phyloP scores from a whole-genome alignment of 2,113 vertebrate species.

The Sminthopsis crassicaudata region DNA sequence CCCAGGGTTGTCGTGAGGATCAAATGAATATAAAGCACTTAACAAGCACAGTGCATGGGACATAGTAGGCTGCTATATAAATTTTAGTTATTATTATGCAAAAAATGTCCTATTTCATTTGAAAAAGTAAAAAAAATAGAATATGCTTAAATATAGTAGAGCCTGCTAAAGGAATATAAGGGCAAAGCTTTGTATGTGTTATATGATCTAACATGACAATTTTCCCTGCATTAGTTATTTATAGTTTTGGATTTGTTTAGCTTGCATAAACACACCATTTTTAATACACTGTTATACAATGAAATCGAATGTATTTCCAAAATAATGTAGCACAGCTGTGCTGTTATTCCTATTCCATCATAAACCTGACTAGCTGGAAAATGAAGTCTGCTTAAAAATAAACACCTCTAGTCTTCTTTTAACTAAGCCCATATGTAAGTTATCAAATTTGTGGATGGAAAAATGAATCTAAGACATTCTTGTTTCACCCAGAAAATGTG shows the following conservation, averaged over 20 bases:
- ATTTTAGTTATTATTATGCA: background rate
- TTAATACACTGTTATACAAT: conserved; percentile 62
- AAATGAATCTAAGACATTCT: conserved; percentile 57
- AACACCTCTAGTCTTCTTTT: conserved; percentile 67
- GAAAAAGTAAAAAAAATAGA: background rate
- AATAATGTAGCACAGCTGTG: conserved; percentile 68
- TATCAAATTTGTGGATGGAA: conserved; percentile 66
- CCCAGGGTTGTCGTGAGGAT: background rate
- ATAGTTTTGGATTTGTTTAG: conserved; percentile 67
- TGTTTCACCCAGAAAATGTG: conserved; percentile 65
- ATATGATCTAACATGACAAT: conserved; percentile 7
- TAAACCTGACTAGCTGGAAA: conserved; percentile 76
- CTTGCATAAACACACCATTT: conserved; percentile 42
- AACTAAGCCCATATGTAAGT: conserved; percentile 42
- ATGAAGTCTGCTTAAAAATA: conserved; percentile 78
- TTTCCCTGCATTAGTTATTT: conserved; percentile 49
- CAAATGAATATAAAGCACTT: background rate
- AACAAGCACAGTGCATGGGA: background rate
- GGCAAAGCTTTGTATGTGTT: conserved; percentile 17
- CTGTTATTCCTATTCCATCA: conserved; percentile 64
- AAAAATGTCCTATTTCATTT: background rate
- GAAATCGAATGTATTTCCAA: conserved; percentile 68
- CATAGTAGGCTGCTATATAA: background rate
- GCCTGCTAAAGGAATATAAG: background rate
- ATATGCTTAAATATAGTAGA: background rate